A percentile compares a stretch with the other conserved stretches of the same genome.
These are phyloP conservation scores for Ctenosaura bakeri DNA, from an alignment of 2,797 vertebrate species.

Conservation along the genomic window DNA sequence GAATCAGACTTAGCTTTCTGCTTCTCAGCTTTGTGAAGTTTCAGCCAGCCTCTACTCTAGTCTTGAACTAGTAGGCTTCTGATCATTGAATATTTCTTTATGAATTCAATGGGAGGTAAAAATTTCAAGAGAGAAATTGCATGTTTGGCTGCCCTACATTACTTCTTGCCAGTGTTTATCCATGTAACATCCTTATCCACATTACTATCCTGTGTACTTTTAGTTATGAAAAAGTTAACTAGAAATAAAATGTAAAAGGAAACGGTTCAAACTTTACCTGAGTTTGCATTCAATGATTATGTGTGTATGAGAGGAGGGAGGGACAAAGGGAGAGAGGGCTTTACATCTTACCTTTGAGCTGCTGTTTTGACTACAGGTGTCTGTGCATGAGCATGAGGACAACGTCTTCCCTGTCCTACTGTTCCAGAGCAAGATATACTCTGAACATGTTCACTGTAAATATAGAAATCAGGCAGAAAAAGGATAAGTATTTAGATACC, in stretches of 20 bases:
- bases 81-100: not conserved
- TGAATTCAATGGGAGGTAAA: not conserved
- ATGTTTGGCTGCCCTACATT: not conserved
- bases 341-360: conserved; percentile 88
- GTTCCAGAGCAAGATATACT: conserved; percentile 84
- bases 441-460: conserved; percentile 86
- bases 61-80: not conserved
- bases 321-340: too few species aligned
- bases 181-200: not conserved
- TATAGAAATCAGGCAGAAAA: conserved; percentile 55
- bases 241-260: not conserved
- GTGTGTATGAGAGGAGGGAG: too few species aligned
- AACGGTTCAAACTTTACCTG: not conserved
- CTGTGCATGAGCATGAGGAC: conserved; percentile 88
- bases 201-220: not conserved
- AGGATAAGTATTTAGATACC: not conserved
- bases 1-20: not conserved
- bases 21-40: not conserved
- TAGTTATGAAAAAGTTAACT: not conserved
- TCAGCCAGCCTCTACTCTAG: not conserved
- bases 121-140: not conserved
- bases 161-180: not conserved
- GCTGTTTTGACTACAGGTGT: conserved; percentile 84
- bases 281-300: too few species aligned
- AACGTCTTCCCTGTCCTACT: conserved; percentile 89